A percentile compares a stretch with the other conserved stretches of the same genome.
These are phyloP conservation scores for Ochropleura plecta DNA, from an alignment of 2,888 invertebrate species.

Conservation along the genomic window DNA sequence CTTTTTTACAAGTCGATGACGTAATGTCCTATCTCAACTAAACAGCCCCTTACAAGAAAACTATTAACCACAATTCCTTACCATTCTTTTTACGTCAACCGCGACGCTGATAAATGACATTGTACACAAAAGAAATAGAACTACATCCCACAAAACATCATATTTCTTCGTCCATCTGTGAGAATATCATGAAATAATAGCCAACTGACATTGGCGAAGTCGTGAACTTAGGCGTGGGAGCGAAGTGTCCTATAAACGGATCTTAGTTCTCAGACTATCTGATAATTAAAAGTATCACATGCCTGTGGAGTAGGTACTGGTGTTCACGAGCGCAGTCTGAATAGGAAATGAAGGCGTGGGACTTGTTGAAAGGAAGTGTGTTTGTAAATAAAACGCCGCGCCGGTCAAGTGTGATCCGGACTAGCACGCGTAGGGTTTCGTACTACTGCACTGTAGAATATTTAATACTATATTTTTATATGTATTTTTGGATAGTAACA, in stretches of 20 bases:
- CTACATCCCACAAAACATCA: constrained; percentile 24
- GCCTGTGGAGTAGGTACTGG: constrained; percentile 21
- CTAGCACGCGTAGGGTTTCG: neutral
- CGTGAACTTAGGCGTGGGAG: constrained; percentile 63
- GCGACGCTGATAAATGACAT: constrained; percentile 54
- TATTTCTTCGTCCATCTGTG: constrained; percentile 48
- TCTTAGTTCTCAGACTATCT: constrained; percentile 52
- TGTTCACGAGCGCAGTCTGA: constrained; percentile 46
- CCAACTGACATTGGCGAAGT: constrained; percentile 59
- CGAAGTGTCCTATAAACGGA: constrained; percentile 53
- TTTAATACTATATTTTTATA: neutral
- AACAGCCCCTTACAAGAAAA: constrained; percentile 1
- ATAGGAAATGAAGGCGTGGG: constrained; percentile 44
- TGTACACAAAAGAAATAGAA: constrained; percentile 21
- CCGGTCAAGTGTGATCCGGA: neutral
- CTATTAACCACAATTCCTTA: neutral
- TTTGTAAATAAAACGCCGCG: neutral
- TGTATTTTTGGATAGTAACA: no score
- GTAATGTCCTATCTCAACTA: neutral
- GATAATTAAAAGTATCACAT: constrained; percentile 59
- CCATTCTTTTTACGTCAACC: constrained; percentile 26
- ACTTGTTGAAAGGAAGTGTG: neutral
- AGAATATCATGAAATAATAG: constrained; percentile 55
- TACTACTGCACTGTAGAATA: neutral
- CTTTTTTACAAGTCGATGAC: neutral